Base-by-base conservation (phyloP, 2,888 invertebrate genomes). In the Pristionchus maxplancki region DNA sequence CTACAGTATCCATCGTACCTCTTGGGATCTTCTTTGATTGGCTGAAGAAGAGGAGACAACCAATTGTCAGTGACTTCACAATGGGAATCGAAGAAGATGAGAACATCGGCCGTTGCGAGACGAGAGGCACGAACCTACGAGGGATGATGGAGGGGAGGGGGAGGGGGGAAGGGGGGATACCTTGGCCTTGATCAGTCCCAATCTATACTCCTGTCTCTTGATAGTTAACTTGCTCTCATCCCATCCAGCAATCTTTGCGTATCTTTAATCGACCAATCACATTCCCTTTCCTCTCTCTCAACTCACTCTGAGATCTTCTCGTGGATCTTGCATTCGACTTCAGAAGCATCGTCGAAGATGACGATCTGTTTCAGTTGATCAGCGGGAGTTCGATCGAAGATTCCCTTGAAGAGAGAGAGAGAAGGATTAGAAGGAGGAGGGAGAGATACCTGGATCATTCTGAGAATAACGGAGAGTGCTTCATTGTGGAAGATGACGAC, bases 401-500 rank as follows among this genome's bases (percentile, higher is more conserved):
- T 89, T 81, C 92, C 91, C 90, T 58, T 44, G 86, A 88, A 44
- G 81, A 28, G 20, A 67, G 67, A 64, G n/a, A 17, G 24, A 17
- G 34, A 15, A 67, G 9, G 50, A 20, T 9, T n/a, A n/a, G 34
- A 13, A 13, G 67, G 67, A 13, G 15, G 67, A 20, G 24, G 48
- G 78, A 9, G 9, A 20, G 24, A 4, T 48, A 90, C 91, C 58
- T 90, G 93, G 64, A 95, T 89, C 93, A 94, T 95, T 89, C 99
- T 96, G 90, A 99, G 96, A 44, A 99, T 96, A 0, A 99, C 99
- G 64, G 97, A 97, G 98, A 98, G 98, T 0, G 98, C 98, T 95
- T 99, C 99, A 95, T 99, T 99, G 96, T 99, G 98, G 96, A 99
- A 99, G 88, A 99, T 98, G 94, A 99, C 98, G 89, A 99, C 97